Conservation (phyloP, 2,113 vertebrate genomes). For the Halcyon senegalensis region DNA sequence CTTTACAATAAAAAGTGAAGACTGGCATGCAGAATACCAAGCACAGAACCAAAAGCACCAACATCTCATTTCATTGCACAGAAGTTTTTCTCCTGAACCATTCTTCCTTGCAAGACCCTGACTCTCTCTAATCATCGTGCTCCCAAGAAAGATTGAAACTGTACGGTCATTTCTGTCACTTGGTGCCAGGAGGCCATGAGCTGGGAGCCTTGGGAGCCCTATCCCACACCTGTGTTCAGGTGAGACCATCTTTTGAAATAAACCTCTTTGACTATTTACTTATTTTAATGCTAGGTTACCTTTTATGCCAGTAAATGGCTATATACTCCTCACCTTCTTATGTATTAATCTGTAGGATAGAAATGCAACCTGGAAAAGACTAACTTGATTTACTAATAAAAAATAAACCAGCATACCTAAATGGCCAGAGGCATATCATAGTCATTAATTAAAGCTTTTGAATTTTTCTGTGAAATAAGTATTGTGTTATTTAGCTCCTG, state of each 20-base stretch:
- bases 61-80: neutral
- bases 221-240: neutral
- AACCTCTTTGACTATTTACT: neutral
- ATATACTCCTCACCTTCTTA: neutral
- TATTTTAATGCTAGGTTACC: neutral
- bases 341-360: neutral
- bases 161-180: rapidly evolving
- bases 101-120: neutral
- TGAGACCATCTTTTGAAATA: neutral
- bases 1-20: neutral
- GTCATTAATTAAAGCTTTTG: neutral
- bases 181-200: neutral
- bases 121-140: too few relatives aligned
- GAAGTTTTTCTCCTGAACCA: neutral
- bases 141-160: neutral
- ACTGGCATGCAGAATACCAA: neutral
- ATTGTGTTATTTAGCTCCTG: neutral
- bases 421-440: neutral
- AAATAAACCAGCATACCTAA: neutral
- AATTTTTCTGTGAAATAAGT: neutral
- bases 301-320: neutral
- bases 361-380: neutral
- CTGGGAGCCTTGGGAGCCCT: neutral
- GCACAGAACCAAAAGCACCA: neutral
- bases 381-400: neutral